Evolutionary conservation across 2,797 vertebrate genomes (phyloP).

Genomic region (Limosa lapponica): DNA sequence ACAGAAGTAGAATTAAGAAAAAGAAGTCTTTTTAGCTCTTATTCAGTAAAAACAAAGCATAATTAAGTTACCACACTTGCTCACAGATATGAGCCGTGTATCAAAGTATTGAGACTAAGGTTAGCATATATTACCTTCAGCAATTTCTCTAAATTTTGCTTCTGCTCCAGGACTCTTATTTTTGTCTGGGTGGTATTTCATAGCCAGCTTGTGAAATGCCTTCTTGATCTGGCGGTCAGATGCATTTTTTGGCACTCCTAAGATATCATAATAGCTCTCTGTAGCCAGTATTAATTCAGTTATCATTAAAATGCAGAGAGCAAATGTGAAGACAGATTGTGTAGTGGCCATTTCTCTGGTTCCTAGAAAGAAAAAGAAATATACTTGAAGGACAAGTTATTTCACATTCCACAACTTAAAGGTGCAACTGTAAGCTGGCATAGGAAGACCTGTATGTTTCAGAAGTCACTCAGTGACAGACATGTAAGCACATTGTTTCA

Average conservation of each 20-base stretch:
- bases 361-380: conserved; percentile 68
- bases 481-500: accelerated
- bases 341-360: conserved; percentile 85
- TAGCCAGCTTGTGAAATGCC: conserved; percentile 94
- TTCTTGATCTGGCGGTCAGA: conserved; percentile 97
- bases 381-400: background rate
- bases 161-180: conserved; percentile 95
- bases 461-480: background rate
- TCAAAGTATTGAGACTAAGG: background rate
- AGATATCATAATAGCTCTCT: conserved; percentile 92
- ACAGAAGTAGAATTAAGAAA: background rate
- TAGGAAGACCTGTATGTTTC: background rate
- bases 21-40: background rate
- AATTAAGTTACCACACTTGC: background rate
- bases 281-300: conserved; percentile 93
- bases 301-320: conserved; percentile 92
- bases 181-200: conserved; percentile 96
- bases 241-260: conserved; percentile 92
- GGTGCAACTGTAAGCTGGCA: background rate
- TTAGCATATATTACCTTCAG: conserved; percentile 84
- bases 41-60: background rate
- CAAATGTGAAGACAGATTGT: conserved; percentile 87
- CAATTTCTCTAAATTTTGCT: conserved; percentile 93
- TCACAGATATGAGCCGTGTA: background rate
- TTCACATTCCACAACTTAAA: background rate